Evolutionary conservation across 2,113 vertebrate species (phyloP).

Genomic region (Urocynchramus pylzowi): DNA sequence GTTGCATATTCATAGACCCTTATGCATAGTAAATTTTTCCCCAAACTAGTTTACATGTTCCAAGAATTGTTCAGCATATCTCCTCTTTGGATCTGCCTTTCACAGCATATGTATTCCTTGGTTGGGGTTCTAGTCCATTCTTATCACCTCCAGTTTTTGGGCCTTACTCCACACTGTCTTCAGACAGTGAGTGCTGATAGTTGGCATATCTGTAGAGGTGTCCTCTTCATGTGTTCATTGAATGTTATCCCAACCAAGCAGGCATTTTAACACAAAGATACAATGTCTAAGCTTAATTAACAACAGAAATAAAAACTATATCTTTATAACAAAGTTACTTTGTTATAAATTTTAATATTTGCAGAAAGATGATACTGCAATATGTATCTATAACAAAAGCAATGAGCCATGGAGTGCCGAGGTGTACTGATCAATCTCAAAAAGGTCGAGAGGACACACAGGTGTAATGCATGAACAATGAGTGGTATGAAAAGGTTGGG

Average conservation of each 20-base stretch:
- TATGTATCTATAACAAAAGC: not conserved
- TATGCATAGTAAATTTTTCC: not conserved
- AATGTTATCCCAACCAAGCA: not conserved
- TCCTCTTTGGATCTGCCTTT: not conserved
- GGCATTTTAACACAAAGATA: not conserved
- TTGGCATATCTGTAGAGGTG: not conserved
- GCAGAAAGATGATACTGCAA: not conserved
- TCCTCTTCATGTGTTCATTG: not conserved
- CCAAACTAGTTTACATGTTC: not conserved
- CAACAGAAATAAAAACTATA: not conserved
- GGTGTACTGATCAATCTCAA: not conserved
- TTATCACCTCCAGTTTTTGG: not conserved
- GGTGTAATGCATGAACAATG: not conserved
- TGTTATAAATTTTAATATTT: not conserved
- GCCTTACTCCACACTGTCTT: not conserved
- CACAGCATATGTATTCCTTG: not conserved
- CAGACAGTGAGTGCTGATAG: not conserved
- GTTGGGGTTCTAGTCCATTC: not conserved
- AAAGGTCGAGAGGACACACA: not conserved
- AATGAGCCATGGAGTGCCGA: not conserved
- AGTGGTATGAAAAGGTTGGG: not conserved
- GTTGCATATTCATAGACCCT: not conserved
- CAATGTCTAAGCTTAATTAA: not conserved
- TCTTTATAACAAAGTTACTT: not conserved
- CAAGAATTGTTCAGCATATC: not conserved